Base-by-base conservation (phyloP, 2,888 invertebrate species). In the Bellardia pandia region DNA sequence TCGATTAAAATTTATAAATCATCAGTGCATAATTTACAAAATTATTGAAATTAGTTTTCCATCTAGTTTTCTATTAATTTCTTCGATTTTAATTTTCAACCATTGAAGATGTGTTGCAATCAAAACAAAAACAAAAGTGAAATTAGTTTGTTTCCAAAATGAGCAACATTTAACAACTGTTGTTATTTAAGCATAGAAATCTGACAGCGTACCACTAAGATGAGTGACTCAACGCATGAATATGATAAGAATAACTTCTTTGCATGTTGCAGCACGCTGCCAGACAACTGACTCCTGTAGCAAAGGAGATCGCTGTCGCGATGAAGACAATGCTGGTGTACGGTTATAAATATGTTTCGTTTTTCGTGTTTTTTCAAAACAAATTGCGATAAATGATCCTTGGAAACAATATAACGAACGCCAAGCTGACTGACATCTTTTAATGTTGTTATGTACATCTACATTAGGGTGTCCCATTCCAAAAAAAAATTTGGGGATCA, bases 311-410 rank as follows among this genome's bases (percentile, higher is more conserved):
- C 1, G 42, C 14, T 48, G 64, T 5, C 37, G 8, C 45, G 16
- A 0, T 62, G 3, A 16, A 71, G 13, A 62, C 71, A 8, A 62
- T 42, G 33, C 14, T 62, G 62, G n/a, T 37, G 40, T 33, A 69
- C 53, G 53, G 68, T 45, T 58, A 42, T 68, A 51, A 68, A 71
- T 16, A 66, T 37, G 23, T 11, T 3, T 48, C 62, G 11, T 48
- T 45, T 16, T 30, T 58, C 5, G 13, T 45, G 0, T 58, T n/a
- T n/a, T 16, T 23, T 72, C 40, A 42, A 56, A 83, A 83, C 75
- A 84, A 84, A 81, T 78, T 84, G 84, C 84, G 48, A 86, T 85
- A 84, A 78, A 81, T 80, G 84, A 87, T 87, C 72, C 56, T 81
- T 87, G 60, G 68, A 68, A 62, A 68, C 53, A 33, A 77, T 84